Base-by-base conservation (phyloP, 2,113 vertebrate species). In the Serilophus lunatus region DNA sequence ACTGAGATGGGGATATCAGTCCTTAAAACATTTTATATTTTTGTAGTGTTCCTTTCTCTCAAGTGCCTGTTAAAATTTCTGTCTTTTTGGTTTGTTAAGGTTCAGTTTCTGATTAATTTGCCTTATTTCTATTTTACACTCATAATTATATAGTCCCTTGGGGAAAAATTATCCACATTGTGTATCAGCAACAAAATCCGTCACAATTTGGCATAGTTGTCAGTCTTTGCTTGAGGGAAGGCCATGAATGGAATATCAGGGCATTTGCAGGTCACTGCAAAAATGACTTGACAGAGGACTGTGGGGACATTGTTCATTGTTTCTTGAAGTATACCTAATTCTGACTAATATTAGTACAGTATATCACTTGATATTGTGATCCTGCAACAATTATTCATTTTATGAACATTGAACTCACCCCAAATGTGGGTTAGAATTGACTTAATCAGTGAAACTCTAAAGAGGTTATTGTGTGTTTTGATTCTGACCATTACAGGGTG, bases 131-230 rank as follows among this genome's bases (percentile, higher is more conserved):
- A 47, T 72, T 90, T 93, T 87, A 86, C 3, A 1, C 16, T 85
- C 40, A 33, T 60, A 95, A 94, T 96, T 93, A 85, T 56, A 60
- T 25, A 79, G 12, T 50, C 59, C 40, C 28, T 70, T 71, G 38
- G 29, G 85, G 3, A 9, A 44, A 78, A 51, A 94, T 89, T 19
- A 22, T 56, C 33, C 13, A 31, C 61, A 69, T 59, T 93, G 65
- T 20, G 13, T 86, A 84, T 57, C 63, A 96, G 81, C 57, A 94
- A 17, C 54, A 74, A 19, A 93, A 40, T 94, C 63, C 66, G 59
- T 95, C 86, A 68, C 64, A 83, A 70, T 97, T 87, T 94, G 71
- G n/a, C 66, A 79, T 35, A 60, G 53, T 64, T 91, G 80, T 88
- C 69, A 88, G 40, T 85, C 63, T 91, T 88, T 81, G 36, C 59